Conservation (phyloP, 92 coral and sea anemone genomes). For the Zoanthus sansibaricus region DNA sequence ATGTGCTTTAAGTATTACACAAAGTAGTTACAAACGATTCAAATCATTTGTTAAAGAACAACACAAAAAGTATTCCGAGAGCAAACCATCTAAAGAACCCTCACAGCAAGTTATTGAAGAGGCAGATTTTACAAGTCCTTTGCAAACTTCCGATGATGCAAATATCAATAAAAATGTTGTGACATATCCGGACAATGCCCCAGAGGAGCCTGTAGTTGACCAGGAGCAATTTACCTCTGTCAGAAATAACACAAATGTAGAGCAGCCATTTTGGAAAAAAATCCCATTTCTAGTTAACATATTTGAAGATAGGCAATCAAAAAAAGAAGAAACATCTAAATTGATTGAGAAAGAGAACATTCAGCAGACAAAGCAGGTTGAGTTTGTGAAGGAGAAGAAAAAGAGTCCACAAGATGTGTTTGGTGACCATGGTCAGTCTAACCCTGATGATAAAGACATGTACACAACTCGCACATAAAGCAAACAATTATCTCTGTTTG, state of each 20-base stretch:
- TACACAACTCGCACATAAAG: constrained; percentile 83
- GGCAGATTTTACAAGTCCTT: constrained; percentile 21
- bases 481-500: neutral
- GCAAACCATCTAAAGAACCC: constrained; percentile 44
- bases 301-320: constrained; percentile 39
- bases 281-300: constrained; percentile 60
- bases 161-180: constrained; percentile 61
- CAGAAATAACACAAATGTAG: constrained; percentile 34
- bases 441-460: constrained; percentile 97
- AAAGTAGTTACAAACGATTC: constrained; percentile 65
- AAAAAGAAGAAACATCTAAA: constrained; percentile 36
- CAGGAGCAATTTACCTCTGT: constrained; percentile 18
- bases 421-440: constrained; percentile 92
- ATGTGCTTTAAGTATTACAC: constrained; percentile 73
- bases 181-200: constrained; percentile 37
- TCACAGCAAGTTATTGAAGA: constrained; percentile 26
- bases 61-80: constrained; percentile 60
- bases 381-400: neutral
- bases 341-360: constrained; percentile 15
- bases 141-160: constrained; percentile 51
- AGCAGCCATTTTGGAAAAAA: constrained; percentile 63
- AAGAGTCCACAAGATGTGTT: constrained; percentile 43
- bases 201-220: constrained; percentile 12
- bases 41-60: constrained; percentile 64
- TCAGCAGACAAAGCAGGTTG: neutral